These are phyloP conservation scores for Chionoecetes opilio DNA, from an alignment of 1,140 invertebrate genomes.

Conservation along the genomic window DNA sequence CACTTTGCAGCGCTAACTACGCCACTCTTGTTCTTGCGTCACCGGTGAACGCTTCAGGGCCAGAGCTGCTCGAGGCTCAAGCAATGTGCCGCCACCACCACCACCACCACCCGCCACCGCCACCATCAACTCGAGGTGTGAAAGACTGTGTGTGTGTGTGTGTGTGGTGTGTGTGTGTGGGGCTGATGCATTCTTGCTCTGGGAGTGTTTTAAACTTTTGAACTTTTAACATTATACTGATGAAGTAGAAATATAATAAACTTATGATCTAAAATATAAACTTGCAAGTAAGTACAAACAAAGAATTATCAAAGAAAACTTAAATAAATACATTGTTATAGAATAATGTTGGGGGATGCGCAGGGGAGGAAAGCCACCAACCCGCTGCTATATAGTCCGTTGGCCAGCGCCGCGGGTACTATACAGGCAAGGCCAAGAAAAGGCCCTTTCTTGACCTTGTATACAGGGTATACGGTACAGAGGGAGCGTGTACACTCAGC, in stretches of 20 bases:
- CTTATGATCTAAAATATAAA: background rate
- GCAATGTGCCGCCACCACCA: background rate
- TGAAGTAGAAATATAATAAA: background rate
- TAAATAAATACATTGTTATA: slow-evolving; percentile 52
- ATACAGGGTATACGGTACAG: no score
- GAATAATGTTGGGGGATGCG: background rate
- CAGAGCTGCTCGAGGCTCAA: background rate
- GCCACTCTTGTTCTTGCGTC: slow-evolving; percentile 6
- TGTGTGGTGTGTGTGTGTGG: background rate
- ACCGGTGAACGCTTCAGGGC: background rate
- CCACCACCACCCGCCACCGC: background rate
- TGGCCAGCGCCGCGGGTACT: background rate
- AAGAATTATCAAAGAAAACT: slow-evolving; percentile 24
- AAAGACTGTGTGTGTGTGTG: background rate
- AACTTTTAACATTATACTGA: slow-evolving; percentile 4
- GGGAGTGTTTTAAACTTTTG: background rate
- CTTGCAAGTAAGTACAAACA: background rate
- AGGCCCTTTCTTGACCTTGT: no score
- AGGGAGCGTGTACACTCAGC: background rate
- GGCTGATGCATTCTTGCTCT: background rate
- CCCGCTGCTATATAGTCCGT: background rate
- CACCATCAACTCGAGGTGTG: background rate
- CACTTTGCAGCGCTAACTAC: slow-evolving; percentile 4
- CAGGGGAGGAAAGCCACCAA: background rate
- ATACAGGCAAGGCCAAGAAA: background rate